phyloP scores from a whole-genome alignment of 2,797 vertebrate species.

The Corythornis leucogaster region DNA sequence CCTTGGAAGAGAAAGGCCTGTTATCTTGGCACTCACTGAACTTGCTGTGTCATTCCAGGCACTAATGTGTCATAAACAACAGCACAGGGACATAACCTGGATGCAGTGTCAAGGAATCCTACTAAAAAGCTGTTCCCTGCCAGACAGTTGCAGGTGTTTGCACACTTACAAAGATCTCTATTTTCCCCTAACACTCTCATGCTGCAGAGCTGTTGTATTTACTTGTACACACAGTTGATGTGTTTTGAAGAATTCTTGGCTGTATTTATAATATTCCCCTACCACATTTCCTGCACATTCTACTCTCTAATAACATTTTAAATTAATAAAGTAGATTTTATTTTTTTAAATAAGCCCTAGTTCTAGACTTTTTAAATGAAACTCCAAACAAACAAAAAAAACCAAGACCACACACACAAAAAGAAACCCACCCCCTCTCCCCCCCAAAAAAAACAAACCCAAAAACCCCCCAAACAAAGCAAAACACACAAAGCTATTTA shows the following conservation, averaged over 20 bases:
- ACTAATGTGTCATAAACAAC: neutral
- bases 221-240: neutral
- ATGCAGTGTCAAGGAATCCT: neutral
- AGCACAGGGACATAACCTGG: neutral
- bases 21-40: neutral
- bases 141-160: neutral
- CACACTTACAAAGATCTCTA: neutral
- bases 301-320: neutral
- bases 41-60: neutral
- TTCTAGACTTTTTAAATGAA: neutral
- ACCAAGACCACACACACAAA: neutral
- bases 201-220: neutral
- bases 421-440: neutral
- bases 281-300: neutral
- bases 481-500: neutral
- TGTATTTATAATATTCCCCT: neutral
- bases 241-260: neutral
- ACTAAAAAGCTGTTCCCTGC: neutral
- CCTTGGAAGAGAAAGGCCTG: neutral
- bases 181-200: neutral
- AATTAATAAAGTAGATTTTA: neutral
- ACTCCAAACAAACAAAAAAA: neutral
- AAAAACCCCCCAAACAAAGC: neutral
- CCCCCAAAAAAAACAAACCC: no score
- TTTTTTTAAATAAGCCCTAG: neutral